Percentiles rank a stretch among this genome's conserved stretches.
phyloP scores from a whole-genome alignment of 2,888 invertebrate genomes.

The Drosophila emarginata region DNA sequence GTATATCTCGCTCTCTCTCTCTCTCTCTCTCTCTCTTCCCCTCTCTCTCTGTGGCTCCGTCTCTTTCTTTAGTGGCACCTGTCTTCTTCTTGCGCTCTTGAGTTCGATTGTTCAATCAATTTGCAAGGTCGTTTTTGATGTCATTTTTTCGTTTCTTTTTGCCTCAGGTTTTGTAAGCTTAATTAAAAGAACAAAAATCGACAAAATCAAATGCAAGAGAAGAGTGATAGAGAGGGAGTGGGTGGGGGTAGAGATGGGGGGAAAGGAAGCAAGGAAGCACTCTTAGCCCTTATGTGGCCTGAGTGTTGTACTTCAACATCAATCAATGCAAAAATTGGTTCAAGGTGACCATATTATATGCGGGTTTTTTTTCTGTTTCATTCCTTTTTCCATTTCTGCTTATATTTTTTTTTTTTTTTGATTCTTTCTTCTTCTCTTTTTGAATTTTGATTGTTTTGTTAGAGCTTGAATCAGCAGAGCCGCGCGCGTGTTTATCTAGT shows the following conservation, averaged over 20 bases:
- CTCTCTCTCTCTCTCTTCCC: neutral
- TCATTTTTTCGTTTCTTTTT: constrained; percentile 21
- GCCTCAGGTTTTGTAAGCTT: constrained; percentile 15
- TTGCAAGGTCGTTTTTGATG: constrained; percentile 21
- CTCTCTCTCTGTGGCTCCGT: neutral
- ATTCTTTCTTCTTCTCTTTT: neutral
- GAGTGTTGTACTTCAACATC: constrained; percentile 29
- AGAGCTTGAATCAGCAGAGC: neutral
- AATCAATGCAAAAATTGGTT: constrained; percentile 40
- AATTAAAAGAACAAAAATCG: constrained; percentile 33
- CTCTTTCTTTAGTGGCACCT: neutral
- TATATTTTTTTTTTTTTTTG: neutral
- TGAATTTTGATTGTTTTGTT: constrained; percentile 2
- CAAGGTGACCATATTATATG: constrained; percentile 28
- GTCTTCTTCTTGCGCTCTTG: constrained; percentile 6
- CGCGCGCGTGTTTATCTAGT: constrained; percentile 49
- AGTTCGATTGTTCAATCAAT: constrained; percentile 34
- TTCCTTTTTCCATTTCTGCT: too few species aligned
- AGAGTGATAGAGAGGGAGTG: neutral
- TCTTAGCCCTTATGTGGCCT: constrained; percentile 2
- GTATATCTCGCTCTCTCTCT: neutral
- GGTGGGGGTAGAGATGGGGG: neutral
- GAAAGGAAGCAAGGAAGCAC: neutral
- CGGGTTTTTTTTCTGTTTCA: neutral
- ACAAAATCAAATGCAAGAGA: neutral